These are phyloP conservation scores for Nomada lathburiana DNA, from an alignment of 2,888 invertebrate species.

Conservation along the genomic window DNA sequence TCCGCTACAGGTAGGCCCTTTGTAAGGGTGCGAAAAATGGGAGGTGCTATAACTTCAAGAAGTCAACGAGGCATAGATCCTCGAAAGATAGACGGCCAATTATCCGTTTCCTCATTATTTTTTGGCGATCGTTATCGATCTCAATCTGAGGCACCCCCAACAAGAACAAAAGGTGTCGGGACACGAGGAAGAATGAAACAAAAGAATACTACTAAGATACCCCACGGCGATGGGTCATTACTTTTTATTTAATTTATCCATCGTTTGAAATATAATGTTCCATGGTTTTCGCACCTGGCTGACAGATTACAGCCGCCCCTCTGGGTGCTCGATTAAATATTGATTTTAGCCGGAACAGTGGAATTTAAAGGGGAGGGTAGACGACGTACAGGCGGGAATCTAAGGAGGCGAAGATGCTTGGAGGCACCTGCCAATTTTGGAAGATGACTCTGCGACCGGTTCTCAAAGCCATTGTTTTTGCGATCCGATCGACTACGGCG, in stretches of 20 bases:
- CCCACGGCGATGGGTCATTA: slow-evolving; percentile 60
- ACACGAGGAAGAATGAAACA: slow-evolving; percentile 12
- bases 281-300: slow-evolving; percentile 76
- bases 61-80: slow-evolving; percentile 45
- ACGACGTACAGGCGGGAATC: slow-evolving; percentile 52
- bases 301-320: slow-evolving; percentile 41
- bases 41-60: slow-evolving; percentile 30
- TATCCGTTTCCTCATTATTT: slow-evolving; percentile 63
- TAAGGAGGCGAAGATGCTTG: slow-evolving; percentile 18
- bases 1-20: background rate
- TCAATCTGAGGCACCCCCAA: background rate
- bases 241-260: slow-evolving; percentile 6
- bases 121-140: slow-evolving; percentile 61
- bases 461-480: slow-evolving; percentile 63
- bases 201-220: slow-evolving; percentile 47
- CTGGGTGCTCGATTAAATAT: slow-evolving; percentile 71
- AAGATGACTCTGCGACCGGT: slow-evolving; percentile 71
- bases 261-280: slow-evolving; percentile 68
- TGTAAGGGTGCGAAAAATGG: slow-evolving; percentile 46
- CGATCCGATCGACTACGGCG: slow-evolving; percentile 42
- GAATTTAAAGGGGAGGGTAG: slow-evolving; percentile 12
- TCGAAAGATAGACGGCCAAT: slow-evolving; percentile 61
- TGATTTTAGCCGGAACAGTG: slow-evolving; percentile 64
- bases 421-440: slow-evolving; percentile 75
- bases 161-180: background rate